Evolutionary conservation across 37 sponge, comb jelly and placozoan genomes (phyloP).

Genomic region (Corticium candelabrum): DNA sequence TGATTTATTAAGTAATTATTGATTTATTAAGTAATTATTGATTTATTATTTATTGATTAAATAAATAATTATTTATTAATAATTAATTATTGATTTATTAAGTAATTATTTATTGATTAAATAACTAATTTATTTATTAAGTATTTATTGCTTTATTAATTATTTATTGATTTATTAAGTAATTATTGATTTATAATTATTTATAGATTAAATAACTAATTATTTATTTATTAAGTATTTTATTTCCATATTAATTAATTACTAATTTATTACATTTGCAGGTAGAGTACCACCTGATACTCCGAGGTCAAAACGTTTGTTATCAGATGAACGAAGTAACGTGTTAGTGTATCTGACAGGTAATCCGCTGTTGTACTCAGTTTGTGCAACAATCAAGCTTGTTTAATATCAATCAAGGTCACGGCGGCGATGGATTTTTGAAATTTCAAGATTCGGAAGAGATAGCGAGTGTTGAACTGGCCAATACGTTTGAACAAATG

Average conservation of each 20-base stretch:
- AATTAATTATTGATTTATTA: no score
- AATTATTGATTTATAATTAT: no score
- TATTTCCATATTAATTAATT: neutral
- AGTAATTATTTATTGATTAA: no score
- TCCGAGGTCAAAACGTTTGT: slow-evolving; percentile 82
- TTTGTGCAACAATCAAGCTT: slow-evolving; percentile 7
- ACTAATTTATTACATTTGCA: slow-evolving; percentile 6
- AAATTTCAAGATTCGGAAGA: slow-evolving; percentile 94
- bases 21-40: no score
- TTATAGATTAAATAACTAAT: no score
- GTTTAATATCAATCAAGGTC: no score
- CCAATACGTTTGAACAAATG: slow-evolving; percentile 92
- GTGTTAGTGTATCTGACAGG: slow-evolving; percentile 92
- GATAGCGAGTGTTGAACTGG: slow-evolving; percentile 78
- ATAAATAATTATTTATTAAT: no score
- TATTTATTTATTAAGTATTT: neutral
- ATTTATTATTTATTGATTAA: no score
- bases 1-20: no score
- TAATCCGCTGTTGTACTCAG: neutral
- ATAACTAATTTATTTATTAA: no score
- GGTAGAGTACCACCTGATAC: slow-evolving; percentile 64
- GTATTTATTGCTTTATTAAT: no score
- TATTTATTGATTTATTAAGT: no score
- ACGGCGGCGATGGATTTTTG: slow-evolving; percentile 89
- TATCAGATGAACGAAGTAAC: slow-evolving; percentile 90